Evolutionary conservation across 2,113 vertebrate genomes (phyloP), one percentile per base, ranked within the genome.

Genomic region (Megaptera novaeangliae): DNA sequence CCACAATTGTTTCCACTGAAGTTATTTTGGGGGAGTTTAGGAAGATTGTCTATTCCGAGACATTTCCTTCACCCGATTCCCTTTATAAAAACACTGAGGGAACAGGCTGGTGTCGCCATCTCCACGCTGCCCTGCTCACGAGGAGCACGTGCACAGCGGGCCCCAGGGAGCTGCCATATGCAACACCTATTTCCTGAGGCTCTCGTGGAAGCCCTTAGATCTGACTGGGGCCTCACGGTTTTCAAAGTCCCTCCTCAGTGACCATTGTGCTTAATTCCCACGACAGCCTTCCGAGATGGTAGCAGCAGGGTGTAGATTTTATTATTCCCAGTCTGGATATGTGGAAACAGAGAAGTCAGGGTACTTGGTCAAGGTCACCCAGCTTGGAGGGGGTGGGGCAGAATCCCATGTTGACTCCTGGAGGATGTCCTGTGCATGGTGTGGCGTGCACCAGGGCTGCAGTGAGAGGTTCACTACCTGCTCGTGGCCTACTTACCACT

Each of bases 11-110:
- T 98, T 98, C 98, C 98, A 98, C 98, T 92, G 97, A 96, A 98
- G 98, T 98, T 99, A 99, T 99, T 99, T 99, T 98, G 97, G 98
- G 98, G 98, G 98, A 98, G 97, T 98, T 98, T 98, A 98, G 98
- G 98, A 98, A 98, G 98, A 98, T 96, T 98, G 98, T 98, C 98
- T 99, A 98, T 99, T 99, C 98, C 98, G 96, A 96, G 98, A 98
- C 96, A 94, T 99, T 99, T 99, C 99, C 99, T 99, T 97, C 97
- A 64, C 81, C 52, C 46, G 2, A 96, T 96, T 97, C 98, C 80
- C 93, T 97, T 98, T 96, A 97, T 69, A 80, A 80, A 98, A 96
- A 86, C 57, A 82, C 61, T 0, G 66, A 94, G 96, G 96, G 39
- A 96, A 97, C 98, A 97, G 97, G 96, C 95, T 97, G 63, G 92